Base-by-base conservation (phyloP, 2,797 vertebrate species). In the Gymnopithys bicolor region DNA sequence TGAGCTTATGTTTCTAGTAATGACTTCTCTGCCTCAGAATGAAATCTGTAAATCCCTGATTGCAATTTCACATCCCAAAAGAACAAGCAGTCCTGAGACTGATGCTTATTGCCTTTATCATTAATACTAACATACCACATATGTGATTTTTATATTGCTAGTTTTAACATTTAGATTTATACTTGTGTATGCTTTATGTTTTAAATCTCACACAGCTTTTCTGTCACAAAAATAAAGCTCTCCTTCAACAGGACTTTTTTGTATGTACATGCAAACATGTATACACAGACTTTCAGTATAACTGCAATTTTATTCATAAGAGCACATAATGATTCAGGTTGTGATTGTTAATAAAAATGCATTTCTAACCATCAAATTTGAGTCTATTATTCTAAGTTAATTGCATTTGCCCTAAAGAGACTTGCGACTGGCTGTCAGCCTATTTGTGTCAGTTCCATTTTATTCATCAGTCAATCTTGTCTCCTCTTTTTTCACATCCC, bases 341-440 rank as follows among this genome's bases (percentile, higher is more conserved):
- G 97, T 96, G 97, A 98, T 97, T 98, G 97, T 97, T 98, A 98
- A 98, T 98, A 98, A 98, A 98, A 98, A 98, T 97, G 97, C 98
- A 98, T 98, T 98, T 98, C 97, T 97, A 98, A 97, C 98, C 97
- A 98, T 98, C 98, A 97, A 95, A 98, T 98, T 98, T 98, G 97
- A 98, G 97, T 98, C 98, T 98, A 98, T 98, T 98, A 98, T 98
- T 98, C 98, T 98, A 98, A 98, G 98, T 98, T 98, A 98, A 98
- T 98, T 98, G 98, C 98, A 98, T 98, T 98, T 98, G 97, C 98
- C 98, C 98, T 98, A 97, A 98, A 98, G 98, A 98, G 98, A 98
- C 98, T 98, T 97, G 96, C 94, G 95, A 98, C 97, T 97, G 97
- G 97, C 97, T 98, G 98, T 98, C 97, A 98, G 97, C 97, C 98